Evolutionary conservation across 2,797 vertebrate species (phyloP), one percentile per base, ranked within the genome.

Genomic region (Emys orbicularis): DNA sequence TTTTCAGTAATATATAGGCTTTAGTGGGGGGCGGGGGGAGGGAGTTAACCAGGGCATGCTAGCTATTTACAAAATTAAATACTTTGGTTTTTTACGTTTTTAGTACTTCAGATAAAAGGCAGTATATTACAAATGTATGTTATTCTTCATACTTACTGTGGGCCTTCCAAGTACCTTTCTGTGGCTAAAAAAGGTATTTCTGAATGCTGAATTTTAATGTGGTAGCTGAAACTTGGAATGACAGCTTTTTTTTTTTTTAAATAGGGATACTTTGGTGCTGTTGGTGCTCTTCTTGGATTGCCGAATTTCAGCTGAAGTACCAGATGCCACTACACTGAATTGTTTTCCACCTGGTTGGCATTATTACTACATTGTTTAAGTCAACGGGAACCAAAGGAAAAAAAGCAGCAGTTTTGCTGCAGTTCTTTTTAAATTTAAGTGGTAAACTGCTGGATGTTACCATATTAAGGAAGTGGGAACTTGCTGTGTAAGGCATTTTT

Each of bases 181-280:
- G 84, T 56, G 9, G 44, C 57, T 41, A 44, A 80, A 57, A 76
- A 31, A 4, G 52, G 50, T 49, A 83, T 41, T 93, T 47, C 80
- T 89, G 52, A 49, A 6, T 82, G 29, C 59, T 54, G 16, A 50
- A 77, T 88, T 88, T 56, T 77, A 79, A 61, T 80, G 8, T 41
- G 19, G 5, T 88, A 10, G 47, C 86, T 95, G 57, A 97, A 96
- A 94, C 41, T 86, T 94, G 29, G 11, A 61, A 47, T 84, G 53
- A 89, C 29, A 74, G 31, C 83, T 54, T 41, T 6, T 74, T 95
- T 95, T 91, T 59, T 84, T 79, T 93, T 89, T 90, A 15, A 72
- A 93, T 98, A 99, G 98, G 98, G 98, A 23, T 99, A 99, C 96
- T 99, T 99, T 53, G 98, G 98, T 97, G 98, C 98, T 81, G 98